These are phyloP conservation scores for Epicampocera succincta DNA, from an alignment of 2,888 invertebrate genomes.

Conservation along the genomic window DNA sequence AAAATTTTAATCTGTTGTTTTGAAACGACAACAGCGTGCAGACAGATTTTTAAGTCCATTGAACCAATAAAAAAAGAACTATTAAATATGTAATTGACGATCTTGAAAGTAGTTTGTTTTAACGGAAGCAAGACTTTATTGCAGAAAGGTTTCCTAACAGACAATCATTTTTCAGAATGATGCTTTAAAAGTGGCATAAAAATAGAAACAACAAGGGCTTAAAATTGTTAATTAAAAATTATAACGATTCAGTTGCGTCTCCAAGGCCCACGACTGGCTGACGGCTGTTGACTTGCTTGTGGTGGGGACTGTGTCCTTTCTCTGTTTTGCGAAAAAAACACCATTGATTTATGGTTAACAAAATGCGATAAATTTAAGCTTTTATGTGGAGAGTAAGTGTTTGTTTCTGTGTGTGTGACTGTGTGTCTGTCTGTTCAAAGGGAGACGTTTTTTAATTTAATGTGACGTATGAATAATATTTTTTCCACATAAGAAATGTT, in stretches of 20 bases:
- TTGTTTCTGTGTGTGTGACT: neutral
- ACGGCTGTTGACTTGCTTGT: constrained; percentile 19
- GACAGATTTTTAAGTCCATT: neutral
- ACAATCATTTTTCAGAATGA: constrained; percentile 14
- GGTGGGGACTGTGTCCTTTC: neutral
- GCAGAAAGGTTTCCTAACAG: constrained; percentile 9
- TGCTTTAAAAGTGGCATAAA: neutral
- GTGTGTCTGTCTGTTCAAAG: too few relatives aligned
- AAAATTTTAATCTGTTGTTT: constrained; percentile 5
- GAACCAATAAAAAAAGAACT: too few relatives aligned
- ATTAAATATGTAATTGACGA: neutral
- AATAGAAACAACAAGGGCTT: constrained; percentile 24
- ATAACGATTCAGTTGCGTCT: constrained; percentile 2
- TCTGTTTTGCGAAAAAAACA: constrained; percentile 4
- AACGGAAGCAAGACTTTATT: neutral
- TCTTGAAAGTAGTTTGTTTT: too few relatives aligned
- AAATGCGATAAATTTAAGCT: constrained; percentile 51
- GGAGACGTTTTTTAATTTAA: neutral
- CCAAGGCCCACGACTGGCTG: constrained; percentile 4
- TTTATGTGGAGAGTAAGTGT: neutral
- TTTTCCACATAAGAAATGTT: constrained; percentile 32
- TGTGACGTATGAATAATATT: constrained; percentile 49
- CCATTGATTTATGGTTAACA: constrained; percentile 52
- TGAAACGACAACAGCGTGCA: neutral
- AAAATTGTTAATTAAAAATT: constrained; percentile 38